These are phyloP conservation scores for Neolamprologus caudopunctatus DNA, from an alignment of 2,113 vertebrate species.

Conservation along the genomic window DNA sequence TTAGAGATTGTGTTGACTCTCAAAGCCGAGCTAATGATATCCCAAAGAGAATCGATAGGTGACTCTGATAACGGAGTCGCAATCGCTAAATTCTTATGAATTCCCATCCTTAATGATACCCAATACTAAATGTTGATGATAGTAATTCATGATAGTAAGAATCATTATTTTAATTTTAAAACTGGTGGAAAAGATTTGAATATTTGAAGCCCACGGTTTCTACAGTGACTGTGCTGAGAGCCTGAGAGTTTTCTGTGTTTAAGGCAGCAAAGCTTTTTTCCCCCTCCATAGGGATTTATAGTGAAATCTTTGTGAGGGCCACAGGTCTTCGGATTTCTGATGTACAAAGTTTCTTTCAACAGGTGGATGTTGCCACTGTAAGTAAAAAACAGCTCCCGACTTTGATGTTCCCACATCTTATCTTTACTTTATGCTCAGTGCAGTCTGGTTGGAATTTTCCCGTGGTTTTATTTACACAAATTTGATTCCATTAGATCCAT, in stretches of 20 bases:
- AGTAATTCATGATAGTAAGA: not conserved
- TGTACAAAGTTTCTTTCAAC: not conserved
- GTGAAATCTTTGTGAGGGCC: not conserved
- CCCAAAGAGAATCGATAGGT: not conserved
- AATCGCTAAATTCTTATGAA: not conserved
- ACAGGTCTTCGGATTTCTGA: not conserved
- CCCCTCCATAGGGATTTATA: not conserved
- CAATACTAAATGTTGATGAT: not conserved
- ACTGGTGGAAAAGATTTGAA: not conserved
- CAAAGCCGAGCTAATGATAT: not conserved
- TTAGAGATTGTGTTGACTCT: not conserved
- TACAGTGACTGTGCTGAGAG: not conserved
- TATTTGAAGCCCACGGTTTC: not conserved
- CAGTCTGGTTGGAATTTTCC: not conserved
- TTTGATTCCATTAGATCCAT: not conserved
- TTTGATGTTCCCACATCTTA: not conserved
- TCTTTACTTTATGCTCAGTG: not conserved
- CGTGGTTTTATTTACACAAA: not conserved
- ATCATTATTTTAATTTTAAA: not conserved
- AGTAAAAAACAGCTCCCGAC: not conserved
- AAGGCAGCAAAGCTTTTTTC: not conserved
- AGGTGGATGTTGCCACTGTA: not conserved
- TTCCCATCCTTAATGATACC: not conserved
- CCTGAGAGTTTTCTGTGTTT: not conserved
- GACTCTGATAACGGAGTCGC: not conserved